A percentile compares a stretch with the other conserved stretches of the same genome.
Conservation (phyloP, 2,888 invertebrate species). For the Dicycla oo region DNA sequence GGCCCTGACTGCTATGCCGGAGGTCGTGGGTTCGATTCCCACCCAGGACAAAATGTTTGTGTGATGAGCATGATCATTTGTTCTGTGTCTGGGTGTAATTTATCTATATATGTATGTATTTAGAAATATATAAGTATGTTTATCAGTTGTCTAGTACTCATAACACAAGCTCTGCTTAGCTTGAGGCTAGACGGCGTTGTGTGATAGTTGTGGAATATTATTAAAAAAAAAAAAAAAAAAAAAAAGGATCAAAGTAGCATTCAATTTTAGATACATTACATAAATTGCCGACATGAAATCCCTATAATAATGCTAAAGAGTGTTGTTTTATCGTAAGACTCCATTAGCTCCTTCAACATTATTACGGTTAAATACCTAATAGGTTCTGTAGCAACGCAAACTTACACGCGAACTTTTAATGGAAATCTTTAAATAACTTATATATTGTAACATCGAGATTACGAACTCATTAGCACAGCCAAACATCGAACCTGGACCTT, state of each 20-base stretch:
- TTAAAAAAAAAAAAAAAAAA: too few relatives aligned
- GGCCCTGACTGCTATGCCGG: too few relatives aligned
- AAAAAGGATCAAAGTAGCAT: neutral
- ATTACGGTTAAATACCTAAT: constrained; percentile 54
- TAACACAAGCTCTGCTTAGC: too few relatives aligned
- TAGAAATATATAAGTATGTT: too few relatives aligned
- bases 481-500: constrained; percentile 77
- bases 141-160: too few relatives aligned
- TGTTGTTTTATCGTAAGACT: constrained; percentile 41
- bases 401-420: constrained; percentile 72
- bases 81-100: too few relatives aligned
- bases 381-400: constrained; percentile 57
- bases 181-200: too few relatives aligned
- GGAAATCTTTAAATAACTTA: constrained; percentile 74
- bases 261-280: constrained; percentile 14
- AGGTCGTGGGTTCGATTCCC: too few relatives aligned
- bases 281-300: constrained; percentile 6
- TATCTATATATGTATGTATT: too few relatives aligned
- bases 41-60: too few relatives aligned
- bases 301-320: constrained; percentile 10
- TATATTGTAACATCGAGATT: constrained; percentile 72
- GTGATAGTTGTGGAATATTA: too few relatives aligned
- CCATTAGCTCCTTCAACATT: constrained; percentile 45
- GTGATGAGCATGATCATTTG: too few relatives aligned
- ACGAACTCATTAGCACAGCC: constrained; percentile 81